Base-by-base conservation (phyloP, 2,113 vertebrate genomes). In the Erinaceus europaeus region DNA sequence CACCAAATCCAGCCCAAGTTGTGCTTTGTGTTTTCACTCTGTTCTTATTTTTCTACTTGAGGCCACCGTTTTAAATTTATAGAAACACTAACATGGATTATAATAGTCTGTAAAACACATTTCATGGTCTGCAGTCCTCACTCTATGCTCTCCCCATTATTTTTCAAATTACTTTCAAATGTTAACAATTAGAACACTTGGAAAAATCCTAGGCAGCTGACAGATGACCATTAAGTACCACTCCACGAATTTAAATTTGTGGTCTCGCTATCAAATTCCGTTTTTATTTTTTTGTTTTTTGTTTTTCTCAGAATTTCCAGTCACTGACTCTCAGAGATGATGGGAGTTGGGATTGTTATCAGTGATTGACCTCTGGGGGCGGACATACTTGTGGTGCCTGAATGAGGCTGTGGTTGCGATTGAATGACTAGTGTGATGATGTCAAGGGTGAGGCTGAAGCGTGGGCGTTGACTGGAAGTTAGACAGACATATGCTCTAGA, bases 101-200 rank as follows among this genome's bases (percentile, higher is more conserved):
- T 15, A n/a, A 14, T 12, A 44, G 9, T 65, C 46, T 73, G 17
- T 7, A 27, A 64, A 72, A 32, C 17, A 12, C 2, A 62, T 9
- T 2, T 23, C 27, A 8, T 25, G n/a, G 10, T 20, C 14, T 46
- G 27, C 27, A 32, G 8, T n/a, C n/a, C 42, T 71, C 27, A 48
- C n/a, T 80, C 74, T 42, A 23, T 23, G 32, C 27, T 44, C 68
- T n/a, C 34, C 48, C 3, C 42, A 32, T 57, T 20, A 15, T 53
- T 80, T 78, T 88, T 40, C 38, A 29, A 68, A 13, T 76, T 44
- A 59, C 77, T 69, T 90, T 64, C 8, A 76, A 68, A 42, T 50
- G 8, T 76, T 59, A 13, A 29, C 18, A 0, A 36, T 55, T 40
- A 88, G 61, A 84, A 4, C 17, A n/a, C 9, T 10, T 50, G 21